Percentiles rank a stretch among this genome's conserved stretches.
Evolutionary conservation across 2,888 invertebrate genomes (phyloP).

Genomic region (Drosophila stalkeri): DNA sequence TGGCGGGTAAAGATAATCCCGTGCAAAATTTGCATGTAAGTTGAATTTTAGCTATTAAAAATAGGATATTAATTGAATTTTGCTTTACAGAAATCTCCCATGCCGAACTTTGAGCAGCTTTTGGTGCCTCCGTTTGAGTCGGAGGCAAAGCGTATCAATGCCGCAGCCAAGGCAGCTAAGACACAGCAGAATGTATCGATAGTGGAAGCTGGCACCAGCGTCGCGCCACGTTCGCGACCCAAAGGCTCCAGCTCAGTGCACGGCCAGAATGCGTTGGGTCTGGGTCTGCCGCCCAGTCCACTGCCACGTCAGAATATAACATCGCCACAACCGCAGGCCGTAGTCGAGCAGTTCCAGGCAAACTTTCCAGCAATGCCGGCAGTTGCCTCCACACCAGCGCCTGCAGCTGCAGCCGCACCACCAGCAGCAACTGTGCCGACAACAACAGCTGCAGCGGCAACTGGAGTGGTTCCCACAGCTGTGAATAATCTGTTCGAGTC

Average conservation of each 20-base stretch:
- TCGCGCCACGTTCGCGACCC: slow-evolving; percentile 93
- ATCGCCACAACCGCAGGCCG: slow-evolving; percentile 84
- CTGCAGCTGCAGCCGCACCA: slow-evolving; percentile 15
- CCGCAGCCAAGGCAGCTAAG: slow-evolving; percentile 80
- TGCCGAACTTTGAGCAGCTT: slow-evolving; percentile 88
- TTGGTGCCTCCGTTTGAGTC: slow-evolving; percentile 89
- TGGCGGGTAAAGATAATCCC: slow-evolving; percentile 90
- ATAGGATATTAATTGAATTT: not conserved
- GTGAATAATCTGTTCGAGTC: slow-evolving; percentile 89
- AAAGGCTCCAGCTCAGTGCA: slow-evolving; percentile 87
- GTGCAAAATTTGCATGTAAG: slow-evolving; percentile 92
- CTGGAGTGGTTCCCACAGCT: slow-evolving; percentile 51
- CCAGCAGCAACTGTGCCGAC: slow-evolving; percentile 70
- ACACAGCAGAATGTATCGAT: slow-evolving; percentile 85
- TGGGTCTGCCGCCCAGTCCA: slow-evolving; percentile 87
- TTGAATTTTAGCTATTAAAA: slow-evolving; percentile 34
- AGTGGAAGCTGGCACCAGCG: slow-evolving; percentile 90
- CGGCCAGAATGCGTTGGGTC: slow-evolving; percentile 85
- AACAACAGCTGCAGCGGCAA: slow-evolving; percentile 84
- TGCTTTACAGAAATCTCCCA: slow-evolving; percentile 87
- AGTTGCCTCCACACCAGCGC: slow-evolving; percentile 24
- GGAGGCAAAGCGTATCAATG: slow-evolving; percentile 87
- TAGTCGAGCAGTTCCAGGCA: slow-evolving; percentile 84
- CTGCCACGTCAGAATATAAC: slow-evolving; percentile 85
- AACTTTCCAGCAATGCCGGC: slow-evolving; percentile 83